Conservation (phyloP, 2,797 vertebrate genomes). For the Chromobotia macracanthus region DNA sequence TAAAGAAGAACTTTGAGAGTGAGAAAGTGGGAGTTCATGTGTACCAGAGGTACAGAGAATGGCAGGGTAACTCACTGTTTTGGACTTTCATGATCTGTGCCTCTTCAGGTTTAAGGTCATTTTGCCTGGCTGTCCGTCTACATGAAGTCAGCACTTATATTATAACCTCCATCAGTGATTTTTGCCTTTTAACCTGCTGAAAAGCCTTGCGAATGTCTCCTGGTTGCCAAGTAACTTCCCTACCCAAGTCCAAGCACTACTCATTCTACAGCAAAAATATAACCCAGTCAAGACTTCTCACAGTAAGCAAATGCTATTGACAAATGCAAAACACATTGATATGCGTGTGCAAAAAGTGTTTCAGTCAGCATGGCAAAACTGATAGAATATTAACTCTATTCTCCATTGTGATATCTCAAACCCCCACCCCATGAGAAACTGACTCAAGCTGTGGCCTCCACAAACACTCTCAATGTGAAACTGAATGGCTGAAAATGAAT, state of each 20-base stretch:
- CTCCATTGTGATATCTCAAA: conserved; percentile 15
- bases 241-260: neutral
- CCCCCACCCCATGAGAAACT: conserved; percentile 10
- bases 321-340: neutral
- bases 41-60: conserved; percentile 11
- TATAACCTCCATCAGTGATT: neutral
- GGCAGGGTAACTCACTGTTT: conserved; percentile 2
- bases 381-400: conserved; percentile 9
- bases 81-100: neutral
- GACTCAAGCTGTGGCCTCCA: neutral
- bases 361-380: conserved; percentile 5
- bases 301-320: neutral
- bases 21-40: conserved; percentile 14
- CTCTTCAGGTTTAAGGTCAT: neutral
- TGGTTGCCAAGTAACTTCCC: neutral
- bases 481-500: conserved; percentile 35
- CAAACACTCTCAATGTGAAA: conserved; percentile 9
- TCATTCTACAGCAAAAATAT: neutral
- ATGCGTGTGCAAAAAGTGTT: conserved; percentile 15
- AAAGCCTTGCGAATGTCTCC: neutral
- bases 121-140: neutral
- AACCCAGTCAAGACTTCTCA: neutral
- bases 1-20: conserved; percentile 45
- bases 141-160: conserved; percentile 5
- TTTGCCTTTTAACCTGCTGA: neutral